Conservation (phyloP, 64 coral and sea anemone species). For the Montipora capricornis region DNA sequence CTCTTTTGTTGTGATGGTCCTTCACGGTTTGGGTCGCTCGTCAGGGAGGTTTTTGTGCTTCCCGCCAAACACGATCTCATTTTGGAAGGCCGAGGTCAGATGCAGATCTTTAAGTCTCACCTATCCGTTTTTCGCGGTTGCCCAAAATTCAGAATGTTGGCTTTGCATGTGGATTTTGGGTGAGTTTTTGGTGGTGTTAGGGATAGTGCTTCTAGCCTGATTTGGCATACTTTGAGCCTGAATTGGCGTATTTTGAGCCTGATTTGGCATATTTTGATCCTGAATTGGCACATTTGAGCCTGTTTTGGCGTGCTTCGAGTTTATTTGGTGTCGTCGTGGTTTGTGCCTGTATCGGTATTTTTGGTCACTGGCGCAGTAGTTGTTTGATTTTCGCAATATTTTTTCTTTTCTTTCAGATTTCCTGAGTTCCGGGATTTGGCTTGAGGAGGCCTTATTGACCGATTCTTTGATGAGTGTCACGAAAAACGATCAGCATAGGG, state of each 20-base stretch:
- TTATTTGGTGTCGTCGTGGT: background rate
- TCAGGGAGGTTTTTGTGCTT: background rate
- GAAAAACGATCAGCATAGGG: background rate
- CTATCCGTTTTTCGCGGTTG: too few species aligned
- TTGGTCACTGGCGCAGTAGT: background rate
- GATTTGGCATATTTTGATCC: too few species aligned
- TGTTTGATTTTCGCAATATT: too few species aligned
- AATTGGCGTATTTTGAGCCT: too few species aligned
- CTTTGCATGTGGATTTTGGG: background rate
- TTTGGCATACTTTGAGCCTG: background rate
- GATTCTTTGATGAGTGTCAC: background rate
- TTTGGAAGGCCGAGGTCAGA: background rate
- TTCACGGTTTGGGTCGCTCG: too few species aligned
- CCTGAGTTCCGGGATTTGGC: background rate
- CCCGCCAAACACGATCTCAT: too few species aligned
- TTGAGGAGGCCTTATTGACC: background rate
- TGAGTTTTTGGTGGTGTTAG: background rate
- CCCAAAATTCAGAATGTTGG: background rate
- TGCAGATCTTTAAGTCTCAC: background rate
- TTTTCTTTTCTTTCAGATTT: too few species aligned
- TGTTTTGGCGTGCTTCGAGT: too few species aligned
- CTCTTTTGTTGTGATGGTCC: too few species aligned
- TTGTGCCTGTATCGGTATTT: background rate
- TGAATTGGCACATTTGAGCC: too few species aligned
- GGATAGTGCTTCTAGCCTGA: background rate